Evolutionary conservation across 2,888 invertebrate genomes (phyloP).

Genomic region (Torymus texanus): DNA sequence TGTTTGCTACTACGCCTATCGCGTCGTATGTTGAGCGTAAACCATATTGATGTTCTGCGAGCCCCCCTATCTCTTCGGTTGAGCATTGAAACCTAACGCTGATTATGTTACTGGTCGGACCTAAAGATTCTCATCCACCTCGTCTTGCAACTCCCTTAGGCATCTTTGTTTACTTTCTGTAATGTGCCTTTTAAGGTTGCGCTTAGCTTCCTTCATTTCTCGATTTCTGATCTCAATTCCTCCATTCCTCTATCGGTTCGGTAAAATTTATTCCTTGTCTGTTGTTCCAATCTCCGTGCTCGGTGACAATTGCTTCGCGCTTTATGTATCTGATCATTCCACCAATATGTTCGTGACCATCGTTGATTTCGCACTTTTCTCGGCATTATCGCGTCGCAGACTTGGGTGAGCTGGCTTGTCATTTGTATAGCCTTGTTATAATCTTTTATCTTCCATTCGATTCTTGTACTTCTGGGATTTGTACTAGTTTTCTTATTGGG

Average conservation of each 20-base stretch:
- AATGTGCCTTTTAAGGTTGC: neutral
- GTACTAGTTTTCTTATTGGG: too few species aligned
- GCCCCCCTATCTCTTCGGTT: too few species aligned
- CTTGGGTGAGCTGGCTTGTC: too few species aligned
- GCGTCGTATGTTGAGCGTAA: neutral
- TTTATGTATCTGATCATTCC: neutral
- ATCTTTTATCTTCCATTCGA: neutral
- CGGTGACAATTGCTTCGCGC: neutral
- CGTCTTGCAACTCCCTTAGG: neutral
- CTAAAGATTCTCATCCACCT: neutral
- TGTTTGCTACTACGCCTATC: neutral
- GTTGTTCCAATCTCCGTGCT: neutral
- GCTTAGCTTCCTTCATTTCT: neutral
- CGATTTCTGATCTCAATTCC: neutral
- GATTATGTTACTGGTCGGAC: too few species aligned
- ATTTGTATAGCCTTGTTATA: neutral
- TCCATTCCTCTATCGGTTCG: neutral
- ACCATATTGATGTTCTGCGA: too few species aligned
- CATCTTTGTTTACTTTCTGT: too few species aligned
- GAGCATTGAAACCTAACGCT: too few species aligned
- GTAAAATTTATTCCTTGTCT: too few species aligned
- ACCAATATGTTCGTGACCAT: neutral
- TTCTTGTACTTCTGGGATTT: neutral
- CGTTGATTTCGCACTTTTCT: neutral
- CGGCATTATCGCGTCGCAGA: neutral